phyloP scores from a whole-genome alignment of 2,113 vertebrate species.

The Eupsittula cactorum region DNA sequence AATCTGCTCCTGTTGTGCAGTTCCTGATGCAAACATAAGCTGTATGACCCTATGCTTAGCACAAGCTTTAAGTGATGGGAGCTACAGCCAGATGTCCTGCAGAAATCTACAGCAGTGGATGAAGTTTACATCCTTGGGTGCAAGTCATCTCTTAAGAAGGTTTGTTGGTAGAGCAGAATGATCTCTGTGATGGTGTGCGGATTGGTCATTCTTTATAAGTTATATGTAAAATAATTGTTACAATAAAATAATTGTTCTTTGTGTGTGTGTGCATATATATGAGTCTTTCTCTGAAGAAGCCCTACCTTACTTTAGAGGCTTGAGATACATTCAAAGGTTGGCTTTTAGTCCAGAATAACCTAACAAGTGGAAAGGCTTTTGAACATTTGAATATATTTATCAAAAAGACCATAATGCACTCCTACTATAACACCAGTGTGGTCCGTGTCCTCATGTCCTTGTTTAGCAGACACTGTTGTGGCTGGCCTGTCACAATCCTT shows the following conservation, averaged over 20 bases:
- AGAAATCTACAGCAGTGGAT: neutral
- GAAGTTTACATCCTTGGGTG: neutral
- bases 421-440: neutral
- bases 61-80: neutral
- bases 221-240: neutral
- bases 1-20: neutral
- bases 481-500: neutral
- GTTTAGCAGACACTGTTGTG: neutral
- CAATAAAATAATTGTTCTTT: neutral
- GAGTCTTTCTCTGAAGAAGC: neutral
- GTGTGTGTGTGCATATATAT: rapidly evolving
- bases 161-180: neutral
- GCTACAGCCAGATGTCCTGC: neutral
- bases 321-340: neutral
- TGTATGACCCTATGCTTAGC: neutral
- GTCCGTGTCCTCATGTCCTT: neutral
- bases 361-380: neutral
- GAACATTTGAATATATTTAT: neutral
- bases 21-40: neutral
- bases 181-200: neutral
- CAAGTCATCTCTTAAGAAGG: neutral
- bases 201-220: neutral
- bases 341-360: neutral
- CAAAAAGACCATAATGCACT: neutral
- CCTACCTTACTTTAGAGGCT: neutral